Percentiles rank a stretch among this genome's conserved stretches.
These are phyloP conservation scores for Labeo catla DNA, from an alignment of 2,113 vertebrate genomes.

Conservation along the genomic window DNA sequence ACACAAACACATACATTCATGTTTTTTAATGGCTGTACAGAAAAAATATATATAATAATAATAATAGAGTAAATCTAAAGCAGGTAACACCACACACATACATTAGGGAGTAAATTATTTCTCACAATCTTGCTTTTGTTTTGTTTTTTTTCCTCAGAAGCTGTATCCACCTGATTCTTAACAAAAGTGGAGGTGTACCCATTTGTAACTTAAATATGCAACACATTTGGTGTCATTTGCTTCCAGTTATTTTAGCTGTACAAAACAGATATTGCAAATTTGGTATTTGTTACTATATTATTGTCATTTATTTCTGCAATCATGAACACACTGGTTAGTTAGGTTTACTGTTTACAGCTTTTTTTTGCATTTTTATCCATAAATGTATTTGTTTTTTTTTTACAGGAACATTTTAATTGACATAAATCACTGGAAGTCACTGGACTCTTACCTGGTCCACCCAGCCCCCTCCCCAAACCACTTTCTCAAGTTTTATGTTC, in stretches of 20 bases:
- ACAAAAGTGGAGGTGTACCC: no score
- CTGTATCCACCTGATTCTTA: no score
- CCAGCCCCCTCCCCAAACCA: slow-evolving; percentile 62
- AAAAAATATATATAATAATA: not conserved
- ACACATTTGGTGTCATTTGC: not conserved
- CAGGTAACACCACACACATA: not conserved
- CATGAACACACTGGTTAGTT: no score
- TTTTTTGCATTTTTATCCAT: not conserved
- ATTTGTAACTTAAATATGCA: not conserved
- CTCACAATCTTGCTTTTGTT: no score
- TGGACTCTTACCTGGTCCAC: slow-evolving; percentile 49
- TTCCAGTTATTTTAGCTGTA: not conserved
- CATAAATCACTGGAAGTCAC: not conserved
- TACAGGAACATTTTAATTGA: no score
- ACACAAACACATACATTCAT: not conserved
- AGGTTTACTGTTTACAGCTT: not conserved
- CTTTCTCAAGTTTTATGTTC: slow-evolving; percentile 60
- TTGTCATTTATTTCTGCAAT: no score
- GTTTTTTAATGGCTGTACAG: not conserved
- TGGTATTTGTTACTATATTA: no score
- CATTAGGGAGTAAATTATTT: not conserved
- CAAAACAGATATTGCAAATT: no score
- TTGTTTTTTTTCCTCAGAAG: no score
- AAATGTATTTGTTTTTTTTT: no score
- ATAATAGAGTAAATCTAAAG: not conserved